Base-by-base conservation (phyloP, 2,113 vertebrate species). In the Oceanites oceanicus region DNA sequence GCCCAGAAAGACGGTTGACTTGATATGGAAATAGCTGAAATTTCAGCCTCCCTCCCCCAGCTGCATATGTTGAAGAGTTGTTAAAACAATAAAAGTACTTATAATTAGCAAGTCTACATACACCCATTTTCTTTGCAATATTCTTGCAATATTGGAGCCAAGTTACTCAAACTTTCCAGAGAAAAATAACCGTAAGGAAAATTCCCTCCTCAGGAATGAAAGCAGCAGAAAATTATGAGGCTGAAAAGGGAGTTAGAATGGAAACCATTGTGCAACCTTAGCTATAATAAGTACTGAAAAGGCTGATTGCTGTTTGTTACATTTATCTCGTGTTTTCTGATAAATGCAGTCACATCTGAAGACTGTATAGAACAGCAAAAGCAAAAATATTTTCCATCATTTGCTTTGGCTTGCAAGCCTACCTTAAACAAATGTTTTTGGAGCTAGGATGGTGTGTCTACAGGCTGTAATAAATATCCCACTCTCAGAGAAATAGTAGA, bases 101-200 rank as follows among this genome's bases (percentile, higher is more conserved):
- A 74, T 61, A 96, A 96, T 95, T 94, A 95, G 84, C 70, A 81
- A 91, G 56, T 21, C 91, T 72, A 91, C 61, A 53, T 91, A 89
- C 83, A 95, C 86, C 76, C 88, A 75, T 93, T 97, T 94, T 94
- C 88, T 95, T 94, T 82, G 91, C 86, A 94, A 78, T 96, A 95
- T 92, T 95, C 80, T 96, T 91, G 65, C 70, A 94, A 93, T 85
- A 85, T 56, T 42, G 13, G 34, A 94, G 83, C 65, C 76, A 87
- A 95, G 56, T 94, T 89, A 91, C 83, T 96, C 95, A 97, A 94
- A 95, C 12, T 97, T 97, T 91, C 95, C 92, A 42, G 92, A 92
- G 94, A 96, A 96, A 96, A 97, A 89, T 85, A 95, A 94, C 91
- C 1, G 12, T 91, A 92, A 96, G 91, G 91, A 96, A 94, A 97